Evolutionary conservation across 1,140 invertebrate genomes (phyloP), one percentile per base, ranked within the genome.

Genomic region (Bombus sibiricus): DNA sequence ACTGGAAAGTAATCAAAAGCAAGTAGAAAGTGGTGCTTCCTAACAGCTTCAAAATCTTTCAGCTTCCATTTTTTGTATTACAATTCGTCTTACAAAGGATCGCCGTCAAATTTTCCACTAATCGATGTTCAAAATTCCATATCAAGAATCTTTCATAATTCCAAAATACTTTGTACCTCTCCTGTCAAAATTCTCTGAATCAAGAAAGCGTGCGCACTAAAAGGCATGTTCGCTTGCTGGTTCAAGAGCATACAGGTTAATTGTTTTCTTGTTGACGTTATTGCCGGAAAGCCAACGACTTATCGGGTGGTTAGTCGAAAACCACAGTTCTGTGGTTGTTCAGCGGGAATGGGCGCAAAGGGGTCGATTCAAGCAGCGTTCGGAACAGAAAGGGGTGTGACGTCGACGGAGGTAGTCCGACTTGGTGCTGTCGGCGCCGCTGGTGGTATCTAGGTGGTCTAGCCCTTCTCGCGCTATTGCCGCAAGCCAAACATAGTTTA

Each of bases 401-500:
- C 53, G 71, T 69, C 57, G 74, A 68, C 39, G 75, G 34, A 39
- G 74, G 69, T 71, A 68, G 47, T n/a, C 32, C 32, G 28, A 64
- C 57, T 66, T 47, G 57, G 68, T 43, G 41, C 12, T 78, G 47
- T 34, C 28, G 71, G 64, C n/a, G 43, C 28, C 12, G 4, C 22
- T 66, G 32, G 15, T 66, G n/a, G 64, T 32, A n/a, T 57, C 9
- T 28, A 37, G 6, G 66, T 18, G 25, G 32, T 66, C 83, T 90
- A 87, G 89, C 77, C 83, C 28, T 28, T n/a, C 10, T 4, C 10
- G 83, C 66, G 87, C 73, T 85, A 82, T 87, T 75, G 88, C 83
- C 87, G 59, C 87, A 88, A 90, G 85, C 59, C 88, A 92, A 92
- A 92, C 91, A 92, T 86, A 89, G 90, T 91, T 92, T 82, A 91